These are phyloP conservation scores for Cyanistes caeruleus DNA, from an alignment of 2,113 vertebrate genomes.

Conservation along the genomic window DNA sequence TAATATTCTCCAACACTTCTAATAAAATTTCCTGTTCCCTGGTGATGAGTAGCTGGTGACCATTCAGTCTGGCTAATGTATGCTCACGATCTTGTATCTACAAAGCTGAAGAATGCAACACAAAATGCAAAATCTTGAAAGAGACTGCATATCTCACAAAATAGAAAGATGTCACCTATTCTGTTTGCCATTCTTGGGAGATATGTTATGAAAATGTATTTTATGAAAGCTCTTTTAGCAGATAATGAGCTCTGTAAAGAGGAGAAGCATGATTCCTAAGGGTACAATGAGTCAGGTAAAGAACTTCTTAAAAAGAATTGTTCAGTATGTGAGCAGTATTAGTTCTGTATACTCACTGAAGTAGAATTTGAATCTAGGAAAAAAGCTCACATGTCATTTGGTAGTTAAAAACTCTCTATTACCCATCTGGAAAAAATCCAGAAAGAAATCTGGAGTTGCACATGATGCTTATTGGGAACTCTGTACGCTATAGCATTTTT, in stretches of 20 bases:
- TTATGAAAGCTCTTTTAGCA: not conserved
- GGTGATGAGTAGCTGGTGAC: not conserved
- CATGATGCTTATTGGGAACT: not conserved
- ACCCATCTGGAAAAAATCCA: not conserved
- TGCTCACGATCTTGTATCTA: not conserved
- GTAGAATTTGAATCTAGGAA: rapidly evolving
- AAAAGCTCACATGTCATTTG: not conserved
- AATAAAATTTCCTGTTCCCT: not conserved
- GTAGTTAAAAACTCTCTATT: not conserved
- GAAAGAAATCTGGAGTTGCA: not conserved
- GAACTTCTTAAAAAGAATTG: not conserved
- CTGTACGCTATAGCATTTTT: not conserved
- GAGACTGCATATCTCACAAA: not conserved
- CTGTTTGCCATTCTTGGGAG: not conserved
- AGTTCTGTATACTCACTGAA: not conserved
- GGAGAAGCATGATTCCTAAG: not conserved
- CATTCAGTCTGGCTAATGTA: not conserved
- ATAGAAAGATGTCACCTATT: not conserved
- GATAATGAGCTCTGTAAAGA: not conserved
- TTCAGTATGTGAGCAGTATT: not conserved
- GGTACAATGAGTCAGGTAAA: not conserved
- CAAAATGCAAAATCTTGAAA: not conserved
- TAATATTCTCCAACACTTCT: not conserved
- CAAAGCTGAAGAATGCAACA: not conserved
- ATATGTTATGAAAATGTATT: not conserved